Conservation (phyloP, 2,797 vertebrate genomes). For the Sciurus carolinensis region DNA sequence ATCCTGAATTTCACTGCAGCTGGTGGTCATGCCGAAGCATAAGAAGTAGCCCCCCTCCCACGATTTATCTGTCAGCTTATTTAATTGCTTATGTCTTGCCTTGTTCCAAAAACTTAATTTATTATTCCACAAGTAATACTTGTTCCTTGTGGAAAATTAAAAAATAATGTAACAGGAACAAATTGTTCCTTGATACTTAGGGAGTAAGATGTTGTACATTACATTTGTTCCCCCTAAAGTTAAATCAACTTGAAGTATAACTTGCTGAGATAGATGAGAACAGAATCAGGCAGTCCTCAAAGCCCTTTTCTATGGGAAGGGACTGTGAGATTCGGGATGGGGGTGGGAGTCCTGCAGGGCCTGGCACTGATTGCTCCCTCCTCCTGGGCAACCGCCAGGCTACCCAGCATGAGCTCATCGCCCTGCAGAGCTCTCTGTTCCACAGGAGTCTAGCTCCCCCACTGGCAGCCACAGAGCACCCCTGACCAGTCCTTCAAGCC, state of each 20-base stretch:
- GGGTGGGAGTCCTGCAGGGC: not conserved
- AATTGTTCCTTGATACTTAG: slow-evolving; percentile 74
- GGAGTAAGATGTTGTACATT: slow-evolving; percentile 59
- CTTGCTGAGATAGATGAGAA: not conserved
- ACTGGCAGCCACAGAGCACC: not conserved
- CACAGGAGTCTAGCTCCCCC: not conserved
- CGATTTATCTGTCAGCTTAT: slow-evolving; percentile 63
- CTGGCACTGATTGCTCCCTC: not conserved
- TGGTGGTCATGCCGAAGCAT: slow-evolving; percentile 37
- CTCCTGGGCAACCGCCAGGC: rapidly evolving
- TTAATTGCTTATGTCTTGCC: slow-evolving; percentile 76
- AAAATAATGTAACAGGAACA: slow-evolving; percentile 71
- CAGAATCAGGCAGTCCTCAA: not conserved
- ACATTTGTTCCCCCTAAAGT: slow-evolving; percentile 41
- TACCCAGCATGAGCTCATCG: not conserved
- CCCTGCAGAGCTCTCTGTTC: not conserved
- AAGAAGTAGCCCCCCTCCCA: not conserved
- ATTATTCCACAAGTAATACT: slow-evolving; percentile 75
- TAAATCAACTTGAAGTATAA: slow-evolving; percentile 27
- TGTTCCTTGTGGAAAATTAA: slow-evolving; percentile 69
- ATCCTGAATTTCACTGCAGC: slow-evolving; percentile 9
- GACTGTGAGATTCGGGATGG: not conserved
- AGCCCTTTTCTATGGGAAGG: not conserved
- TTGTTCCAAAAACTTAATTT: slow-evolving; percentile 74
- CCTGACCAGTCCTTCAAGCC: not conserved